Conservation (phyloP, 1,140 invertebrate species). For the Ceratitis capitata region DNA sequence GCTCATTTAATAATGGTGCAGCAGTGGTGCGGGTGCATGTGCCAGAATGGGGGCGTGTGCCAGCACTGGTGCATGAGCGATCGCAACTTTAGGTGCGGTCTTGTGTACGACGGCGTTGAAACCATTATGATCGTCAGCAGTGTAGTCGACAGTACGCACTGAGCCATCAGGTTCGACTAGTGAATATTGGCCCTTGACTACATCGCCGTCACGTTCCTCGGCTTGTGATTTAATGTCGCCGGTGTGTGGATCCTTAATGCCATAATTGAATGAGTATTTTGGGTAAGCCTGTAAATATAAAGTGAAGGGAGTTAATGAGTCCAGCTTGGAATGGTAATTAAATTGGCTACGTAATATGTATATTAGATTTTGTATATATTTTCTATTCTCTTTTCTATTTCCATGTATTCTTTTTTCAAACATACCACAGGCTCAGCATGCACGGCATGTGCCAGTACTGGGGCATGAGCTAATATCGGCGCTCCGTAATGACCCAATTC, state of each 20-base stretch:
- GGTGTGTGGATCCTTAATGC: constrained; percentile 69
- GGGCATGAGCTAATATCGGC: constrained; percentile 52
- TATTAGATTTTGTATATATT: background rate
- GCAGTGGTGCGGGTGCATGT: constrained; percentile 39
- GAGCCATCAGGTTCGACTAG: constrained; percentile 71
- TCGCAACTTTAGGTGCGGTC: constrained; percentile 64
- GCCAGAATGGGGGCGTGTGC: constrained; percentile 23
- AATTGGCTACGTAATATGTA: background rate
- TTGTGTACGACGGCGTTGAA: constrained; percentile 68
- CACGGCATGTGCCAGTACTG: constrained; percentile 54
- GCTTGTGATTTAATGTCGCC: constrained; percentile 74
- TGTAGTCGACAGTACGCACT: constrained; percentile 73
- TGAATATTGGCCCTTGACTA: constrained; percentile 72
- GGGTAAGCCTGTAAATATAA: constrained; percentile 63
- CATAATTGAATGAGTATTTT: constrained; percentile 70
- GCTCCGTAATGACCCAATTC: constrained; percentile 62
- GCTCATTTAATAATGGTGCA: constrained; percentile 41
- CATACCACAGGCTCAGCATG: constrained; percentile 62
- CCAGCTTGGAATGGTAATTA: background rate
- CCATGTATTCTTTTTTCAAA: background rate
- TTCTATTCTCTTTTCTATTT: background rate
- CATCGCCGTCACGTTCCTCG: constrained; percentile 71
- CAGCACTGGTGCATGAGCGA: constrained; percentile 53
- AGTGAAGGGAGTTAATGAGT: background rate
- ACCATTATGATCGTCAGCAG: constrained; percentile 76